A percentile compares a stretch with the other conserved stretches of the same genome.
Evolutionary conservation across 2,113 vertebrate species (phyloP).

Genomic region (Perccottus glenii): DNA sequence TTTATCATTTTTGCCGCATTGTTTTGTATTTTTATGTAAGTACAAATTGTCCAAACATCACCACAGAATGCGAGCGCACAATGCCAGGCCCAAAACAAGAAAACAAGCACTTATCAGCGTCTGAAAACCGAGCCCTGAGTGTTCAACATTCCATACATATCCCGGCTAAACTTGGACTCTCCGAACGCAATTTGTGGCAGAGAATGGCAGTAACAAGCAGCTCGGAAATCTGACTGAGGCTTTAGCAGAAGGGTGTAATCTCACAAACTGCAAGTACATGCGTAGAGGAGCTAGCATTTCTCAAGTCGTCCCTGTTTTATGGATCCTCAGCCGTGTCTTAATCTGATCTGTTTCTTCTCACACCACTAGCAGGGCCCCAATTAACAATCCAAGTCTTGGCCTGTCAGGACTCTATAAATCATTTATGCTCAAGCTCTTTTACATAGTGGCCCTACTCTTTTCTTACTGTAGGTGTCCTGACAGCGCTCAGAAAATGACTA

Average conservation of each 20-base stretch:
- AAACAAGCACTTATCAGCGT: conserved; percentile 70
- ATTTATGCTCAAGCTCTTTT: conserved; percentile 60
- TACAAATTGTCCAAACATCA: conserved; percentile 49
- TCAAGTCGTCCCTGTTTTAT: conserved; percentile 26
- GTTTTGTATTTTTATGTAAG: conserved; percentile 11
- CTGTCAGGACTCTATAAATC: conserved; percentile 71
- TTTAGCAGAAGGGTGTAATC: conserved; percentile 52
- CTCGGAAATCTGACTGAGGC: conserved; percentile 47
- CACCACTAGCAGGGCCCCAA: conserved; percentile 60
- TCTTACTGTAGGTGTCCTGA: conserved; percentile 48
- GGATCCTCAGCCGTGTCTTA: conserved; percentile 34
- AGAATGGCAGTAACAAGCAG: conserved; percentile 49
- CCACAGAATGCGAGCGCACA: conserved; percentile 50
- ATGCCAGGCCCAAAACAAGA: conserved; percentile 58
- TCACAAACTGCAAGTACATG: conserved; percentile 2
- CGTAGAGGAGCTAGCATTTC: conserved; percentile 12
- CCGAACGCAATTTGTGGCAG: conserved; percentile 64
- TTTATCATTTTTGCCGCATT: conserved; percentile 1
- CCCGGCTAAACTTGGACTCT: conserved; percentile 63
- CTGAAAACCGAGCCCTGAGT: conserved; percentile 62
- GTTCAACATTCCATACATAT: conserved; percentile 74
- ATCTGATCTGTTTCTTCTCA: conserved; percentile 62
- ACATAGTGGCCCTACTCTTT: conserved; percentile 39
- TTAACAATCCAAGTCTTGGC: conserved; percentile 75
- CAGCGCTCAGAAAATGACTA: conserved; percentile 41